Conservation (phyloP, 1,140 invertebrate species). For the Samia ricini region DNA sequence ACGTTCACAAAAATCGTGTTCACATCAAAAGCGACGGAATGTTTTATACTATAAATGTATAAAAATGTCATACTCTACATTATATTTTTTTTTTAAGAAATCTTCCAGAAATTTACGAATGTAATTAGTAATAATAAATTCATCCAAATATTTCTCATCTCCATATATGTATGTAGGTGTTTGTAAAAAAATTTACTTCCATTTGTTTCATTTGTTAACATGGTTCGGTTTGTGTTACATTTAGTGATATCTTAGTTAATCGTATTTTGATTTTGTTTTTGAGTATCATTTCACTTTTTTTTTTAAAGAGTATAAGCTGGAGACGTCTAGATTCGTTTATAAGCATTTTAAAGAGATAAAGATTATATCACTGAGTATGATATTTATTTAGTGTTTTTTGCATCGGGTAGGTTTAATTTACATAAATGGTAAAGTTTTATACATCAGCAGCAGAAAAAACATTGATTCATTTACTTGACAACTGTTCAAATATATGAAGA, state of each 20-base stretch:
- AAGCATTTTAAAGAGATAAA: not conserved
- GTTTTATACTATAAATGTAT: not conserved
- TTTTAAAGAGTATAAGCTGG: not conserved
- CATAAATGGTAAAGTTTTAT: too few species aligned
- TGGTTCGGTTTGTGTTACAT: not conserved
- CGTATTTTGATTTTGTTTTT: too few species aligned
- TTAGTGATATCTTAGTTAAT: not conserved
- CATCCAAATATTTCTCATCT: not conserved
- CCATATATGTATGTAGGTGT: too few species aligned
- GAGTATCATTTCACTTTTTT: too few species aligned
- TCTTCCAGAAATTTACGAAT: too few species aligned
- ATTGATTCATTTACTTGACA: not conserved
- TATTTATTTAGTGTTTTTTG: too few species aligned
- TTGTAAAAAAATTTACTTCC: not conserved
- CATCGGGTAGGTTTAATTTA: too few species aligned
- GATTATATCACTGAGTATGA: too few species aligned
- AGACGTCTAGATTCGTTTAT: not conserved
- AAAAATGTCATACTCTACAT: too few species aligned
- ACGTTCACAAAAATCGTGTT: not conserved
- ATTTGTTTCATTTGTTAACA: not conserved
- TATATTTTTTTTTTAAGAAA: too few species aligned
- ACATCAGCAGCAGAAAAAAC: not conserved
- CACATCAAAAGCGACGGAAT: slow-evolving; percentile 3
- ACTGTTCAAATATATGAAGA: not conserved
- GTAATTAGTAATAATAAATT: not conserved